phyloP scores from a whole-genome alignment of 1,140 invertebrate genomes.

The Pentalonia nigronervosa region DNA sequence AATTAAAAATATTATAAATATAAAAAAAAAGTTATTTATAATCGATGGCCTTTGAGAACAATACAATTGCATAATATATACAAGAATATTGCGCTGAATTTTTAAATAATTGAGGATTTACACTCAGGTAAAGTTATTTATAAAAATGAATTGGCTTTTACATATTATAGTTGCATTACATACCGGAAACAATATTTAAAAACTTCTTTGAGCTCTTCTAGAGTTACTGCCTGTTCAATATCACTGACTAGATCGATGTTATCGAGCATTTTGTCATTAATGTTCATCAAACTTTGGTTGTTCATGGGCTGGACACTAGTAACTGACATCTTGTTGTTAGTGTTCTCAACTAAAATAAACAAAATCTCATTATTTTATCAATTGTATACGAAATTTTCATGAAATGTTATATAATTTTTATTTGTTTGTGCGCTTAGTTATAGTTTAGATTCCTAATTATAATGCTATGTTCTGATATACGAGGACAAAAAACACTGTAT shows the following conservation, averaged over 20 bases:
- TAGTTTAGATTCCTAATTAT: too few relatives aligned
- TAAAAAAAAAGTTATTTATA: background rate
- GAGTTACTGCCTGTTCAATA: constrained; percentile 43
- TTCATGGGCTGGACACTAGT: constrained; percentile 47
- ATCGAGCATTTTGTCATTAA: constrained; percentile 51
- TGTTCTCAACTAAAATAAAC: background rate
- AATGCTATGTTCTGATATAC: background rate
- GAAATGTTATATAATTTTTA: too few relatives aligned
- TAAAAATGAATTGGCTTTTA: background rate
- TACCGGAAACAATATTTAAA: constrained; percentile 53
- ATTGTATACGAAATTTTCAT: background rate
- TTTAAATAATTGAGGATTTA: background rate
- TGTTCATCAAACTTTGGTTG: constrained; percentile 46
- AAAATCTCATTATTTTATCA: background rate
- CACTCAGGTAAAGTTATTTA: background rate
- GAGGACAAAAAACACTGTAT: background rate
- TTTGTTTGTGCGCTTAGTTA: too few relatives aligned
- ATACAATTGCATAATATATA: background rate
- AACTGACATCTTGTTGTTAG: constrained; percentile 42
- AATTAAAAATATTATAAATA: background rate
- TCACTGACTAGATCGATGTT: constrained; percentile 47
- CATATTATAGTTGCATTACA: background rate
- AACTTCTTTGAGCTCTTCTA: constrained; percentile 49
- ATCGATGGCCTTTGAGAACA: background rate
- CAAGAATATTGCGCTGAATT: background rate